phyloP scores from a whole-genome alignment of 2,888 invertebrate species.

The Trachelus iudaicus region DNA sequence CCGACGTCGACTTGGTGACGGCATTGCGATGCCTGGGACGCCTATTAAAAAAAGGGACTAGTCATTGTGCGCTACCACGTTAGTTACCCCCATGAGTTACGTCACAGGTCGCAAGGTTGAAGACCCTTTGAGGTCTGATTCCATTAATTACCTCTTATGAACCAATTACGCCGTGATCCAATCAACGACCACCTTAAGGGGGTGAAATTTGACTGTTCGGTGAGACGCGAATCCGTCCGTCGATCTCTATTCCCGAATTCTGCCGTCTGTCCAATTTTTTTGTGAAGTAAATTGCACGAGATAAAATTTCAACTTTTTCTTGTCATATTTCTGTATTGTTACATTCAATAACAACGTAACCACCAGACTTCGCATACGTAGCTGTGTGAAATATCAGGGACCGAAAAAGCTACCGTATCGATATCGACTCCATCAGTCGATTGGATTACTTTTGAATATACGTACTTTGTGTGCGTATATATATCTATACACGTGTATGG shows the following conservation, averaged over 20 bases:
- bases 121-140: neutral
- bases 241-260: neutral
- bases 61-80: neutral
- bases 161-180: neutral
- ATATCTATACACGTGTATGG: neutral
- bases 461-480: neutral
- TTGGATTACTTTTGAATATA: neutral
- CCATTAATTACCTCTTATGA: neutral
- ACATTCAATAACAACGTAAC: neutral
- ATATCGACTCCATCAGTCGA: neutral
- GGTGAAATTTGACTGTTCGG: neutral
- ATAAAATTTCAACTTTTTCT: neutral
- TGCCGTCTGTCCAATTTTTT: neutral
- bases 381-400: neutral
- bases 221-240: neutral
- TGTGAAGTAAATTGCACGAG: neutral
- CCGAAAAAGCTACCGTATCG: neutral
- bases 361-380: neutral
- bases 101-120: neutral
- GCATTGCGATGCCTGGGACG: neutral
- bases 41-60: neutral
- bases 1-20: neutral
- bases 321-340: neutral
- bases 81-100: neutral
- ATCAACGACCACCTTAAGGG: neutral